Base-by-base conservation (phyloP, 2,113 vertebrate species). In the Nymphicus hollandicus region DNA sequence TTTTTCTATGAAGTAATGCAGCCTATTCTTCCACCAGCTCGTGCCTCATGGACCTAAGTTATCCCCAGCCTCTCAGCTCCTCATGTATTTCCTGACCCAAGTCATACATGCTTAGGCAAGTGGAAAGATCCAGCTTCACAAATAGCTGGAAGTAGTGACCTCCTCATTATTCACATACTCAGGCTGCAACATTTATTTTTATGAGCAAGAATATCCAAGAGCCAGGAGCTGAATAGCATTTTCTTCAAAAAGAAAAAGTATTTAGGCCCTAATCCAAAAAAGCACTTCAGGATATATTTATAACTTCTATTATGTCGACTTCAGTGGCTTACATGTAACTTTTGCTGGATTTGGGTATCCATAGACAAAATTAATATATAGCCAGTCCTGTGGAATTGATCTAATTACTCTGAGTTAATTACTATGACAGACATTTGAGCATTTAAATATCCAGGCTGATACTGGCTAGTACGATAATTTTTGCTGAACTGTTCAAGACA, bases 241-340 rank as follows among this genome's bases (percentile, higher is more conserved):
- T 89, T 88, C 35, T 68, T 72, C 22, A 23, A 55, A 60, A 81
- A 76, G 10, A 47, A 25, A 23, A 53, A 41, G 8, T 49, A 66
- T 80, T 82, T 88, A 73, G 71, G 44, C 39, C 28, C 13, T 73
- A 86, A 77, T 88, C 47, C 61, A 90, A 85, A 86, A 69, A 80
- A 70, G 17, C 71, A 77, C 49, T 88, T 91, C 80, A 69, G 20
- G 43, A 49, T n/a, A 29, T 63, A 28, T 19, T 58, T 58, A 16
- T 31, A 81, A 35, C 52, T 53, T 79, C 29, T 68, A 47, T 69
- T 60, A 17, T 29, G 47, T 24, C 1, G 0, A 44, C 35, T 82
- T 72, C 44, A 76, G 1, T n/a, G 16, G 27, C 23, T 53, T 63
- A 47, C 9, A 63, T 29, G 7, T 27, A 84, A 64, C 13, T 44